Percentiles rank a stretch among this genome's conserved stretches.
These are phyloP conservation scores for Papilio elwesi DNA, from an alignment of 2,888 invertebrate genomes.

Conservation along the genomic window DNA sequence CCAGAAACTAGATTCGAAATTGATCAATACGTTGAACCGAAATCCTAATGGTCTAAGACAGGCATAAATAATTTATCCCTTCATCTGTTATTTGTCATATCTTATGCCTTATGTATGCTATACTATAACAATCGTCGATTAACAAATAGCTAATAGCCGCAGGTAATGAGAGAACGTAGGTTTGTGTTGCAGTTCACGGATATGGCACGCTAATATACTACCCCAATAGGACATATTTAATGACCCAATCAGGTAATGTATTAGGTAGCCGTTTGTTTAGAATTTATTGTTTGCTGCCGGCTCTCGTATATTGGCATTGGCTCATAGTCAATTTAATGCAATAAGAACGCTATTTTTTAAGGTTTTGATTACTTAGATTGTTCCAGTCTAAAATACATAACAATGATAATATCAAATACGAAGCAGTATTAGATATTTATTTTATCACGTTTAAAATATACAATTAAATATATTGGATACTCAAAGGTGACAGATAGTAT, in stretches of 20 bases:
- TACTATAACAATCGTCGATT: background rate
- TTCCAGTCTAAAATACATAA: background rate
- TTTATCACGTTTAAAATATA: no score
- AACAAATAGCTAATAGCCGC: background rate
- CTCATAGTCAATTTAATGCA: slow-evolving; percentile 3
- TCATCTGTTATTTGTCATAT: no score
- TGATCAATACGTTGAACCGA: background rate
- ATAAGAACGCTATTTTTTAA: background rate
- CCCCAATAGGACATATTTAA: slow-evolving; percentile 31
- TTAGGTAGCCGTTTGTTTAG: slow-evolving; percentile 28
- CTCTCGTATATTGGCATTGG: slow-evolving; percentile 16
- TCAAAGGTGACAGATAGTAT: no score
- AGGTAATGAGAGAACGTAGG: slow-evolving; percentile 18
- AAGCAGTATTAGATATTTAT: no score
- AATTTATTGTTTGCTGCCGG: slow-evolving; percentile 33
- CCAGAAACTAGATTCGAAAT: no score
- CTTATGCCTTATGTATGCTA: no score
- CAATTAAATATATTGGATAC: no score
- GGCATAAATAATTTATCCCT: no score
- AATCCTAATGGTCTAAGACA: background rate
- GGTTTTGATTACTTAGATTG: background rate
- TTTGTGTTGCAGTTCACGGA: slow-evolving; percentile 29
- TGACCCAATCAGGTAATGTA: slow-evolving; percentile 38
- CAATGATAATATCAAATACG: no score
- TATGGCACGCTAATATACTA: slow-evolving; percentile 33